Conservation (phyloP, 1,140 invertebrate species). For the Drosophila pruinosa region DNA sequence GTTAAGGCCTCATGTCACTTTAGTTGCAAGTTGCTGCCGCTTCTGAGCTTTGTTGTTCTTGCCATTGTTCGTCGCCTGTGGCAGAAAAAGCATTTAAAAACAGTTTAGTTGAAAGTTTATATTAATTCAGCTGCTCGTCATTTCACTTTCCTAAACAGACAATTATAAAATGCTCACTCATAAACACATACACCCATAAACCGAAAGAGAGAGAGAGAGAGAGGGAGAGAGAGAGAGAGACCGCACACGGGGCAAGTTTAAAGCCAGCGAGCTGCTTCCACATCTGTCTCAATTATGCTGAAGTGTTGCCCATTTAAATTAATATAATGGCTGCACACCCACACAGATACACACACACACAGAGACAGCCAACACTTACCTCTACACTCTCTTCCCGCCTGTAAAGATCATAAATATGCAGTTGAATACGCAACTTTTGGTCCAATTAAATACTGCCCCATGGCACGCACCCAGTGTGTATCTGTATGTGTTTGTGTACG, state of each 20-base stretch:
- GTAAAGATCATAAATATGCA: conserved; percentile 9
- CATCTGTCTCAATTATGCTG: conserved; percentile 21
- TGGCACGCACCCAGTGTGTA: background rate
- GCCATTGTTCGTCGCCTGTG: conserved; percentile 24
- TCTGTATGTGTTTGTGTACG: background rate
- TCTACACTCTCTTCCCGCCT: background rate
- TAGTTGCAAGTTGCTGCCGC: conserved; percentile 67
- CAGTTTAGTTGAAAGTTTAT: conserved; percentile 60
- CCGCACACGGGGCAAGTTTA: background rate
- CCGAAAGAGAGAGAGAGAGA: background rate
- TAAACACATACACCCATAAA: conserved; percentile 4
- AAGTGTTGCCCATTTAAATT: conserved; percentile 32
- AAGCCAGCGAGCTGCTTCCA: background rate
- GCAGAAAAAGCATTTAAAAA: conserved; percentile 55
- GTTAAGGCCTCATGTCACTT: conserved; percentile 78
- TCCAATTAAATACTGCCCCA: conserved; percentile 24
- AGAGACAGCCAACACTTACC: background rate
- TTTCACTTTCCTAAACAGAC: conserved; percentile 19
- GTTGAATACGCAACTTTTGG: conserved; percentile 17
- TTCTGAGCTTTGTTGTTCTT: conserved; percentile 17
- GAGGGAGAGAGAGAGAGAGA: background rate
- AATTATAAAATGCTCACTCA: conserved; percentile 29
- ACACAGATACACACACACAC: conserved; percentile 25
- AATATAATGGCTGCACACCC: conserved; percentile 28
- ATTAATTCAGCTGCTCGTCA: conserved; percentile 56